Evolutionary conservation across 2,888 invertebrate species (phyloP).

Genomic region (Glyphotaelius pellucidus): DNA sequence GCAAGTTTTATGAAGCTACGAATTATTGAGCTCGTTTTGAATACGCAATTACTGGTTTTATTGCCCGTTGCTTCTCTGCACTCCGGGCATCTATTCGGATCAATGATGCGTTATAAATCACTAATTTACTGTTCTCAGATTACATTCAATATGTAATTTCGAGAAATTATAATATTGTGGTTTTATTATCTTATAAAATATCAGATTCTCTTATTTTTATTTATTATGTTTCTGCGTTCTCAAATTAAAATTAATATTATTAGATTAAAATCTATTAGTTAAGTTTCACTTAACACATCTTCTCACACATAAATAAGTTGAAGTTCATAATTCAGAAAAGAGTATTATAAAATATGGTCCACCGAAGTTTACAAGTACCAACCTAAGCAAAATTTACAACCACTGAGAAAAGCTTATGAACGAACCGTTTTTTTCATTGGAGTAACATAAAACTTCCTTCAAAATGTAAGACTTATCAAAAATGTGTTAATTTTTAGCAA

Average conservation of each 20-base stretch:
- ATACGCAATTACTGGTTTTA: slow-evolving; percentile 47
- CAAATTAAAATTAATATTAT: neutral
- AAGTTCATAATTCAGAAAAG: neutral
- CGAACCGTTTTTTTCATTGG: too few relatives aligned
- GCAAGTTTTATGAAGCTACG: slow-evolving; percentile 55
- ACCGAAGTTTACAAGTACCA: neutral
- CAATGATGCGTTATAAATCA: slow-evolving; percentile 4
- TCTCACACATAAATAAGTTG: neutral
- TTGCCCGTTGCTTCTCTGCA: slow-evolving; percentile 32
- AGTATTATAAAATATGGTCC: neutral
- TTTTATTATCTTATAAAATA: neutral
- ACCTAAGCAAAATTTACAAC: neutral
- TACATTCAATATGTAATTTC: neutral
- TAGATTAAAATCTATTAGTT: neutral
- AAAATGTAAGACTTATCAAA: too few relatives aligned
- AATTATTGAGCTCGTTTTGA: slow-evolving; percentile 51
- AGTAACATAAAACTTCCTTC: too few relatives aligned
- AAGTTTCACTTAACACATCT: neutral
- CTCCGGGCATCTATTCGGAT: neutral
- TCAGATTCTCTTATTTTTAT: neutral
- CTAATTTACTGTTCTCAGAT: neutral
- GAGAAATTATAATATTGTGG: too few relatives aligned
- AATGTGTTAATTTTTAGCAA: too few relatives aligned
- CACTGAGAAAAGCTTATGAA: neutral
- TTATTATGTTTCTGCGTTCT: neutral